Evolutionary conservation across 1,140 invertebrate genomes (phyloP).

Genomic region (Achroia grisella): DNA sequence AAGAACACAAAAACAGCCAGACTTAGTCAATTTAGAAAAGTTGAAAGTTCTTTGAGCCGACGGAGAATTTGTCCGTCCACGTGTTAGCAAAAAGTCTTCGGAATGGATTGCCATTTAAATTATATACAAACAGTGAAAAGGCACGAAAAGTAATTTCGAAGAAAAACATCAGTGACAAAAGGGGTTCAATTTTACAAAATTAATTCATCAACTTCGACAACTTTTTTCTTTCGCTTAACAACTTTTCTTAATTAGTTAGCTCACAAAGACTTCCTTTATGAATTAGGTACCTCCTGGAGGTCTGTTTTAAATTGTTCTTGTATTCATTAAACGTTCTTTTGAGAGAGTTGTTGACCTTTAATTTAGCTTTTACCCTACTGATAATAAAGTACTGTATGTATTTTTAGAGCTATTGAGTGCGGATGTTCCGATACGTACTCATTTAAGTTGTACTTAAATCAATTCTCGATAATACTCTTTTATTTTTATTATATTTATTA

Average conservation of each 20-base stretch:
- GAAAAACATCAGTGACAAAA: slow-evolving; percentile 28
- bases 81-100: background rate
- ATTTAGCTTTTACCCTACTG: background rate
- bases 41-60: no score
- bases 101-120: background rate
- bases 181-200: slow-evolving; percentile 30
- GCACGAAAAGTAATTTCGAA: slow-evolving; percentile 7
- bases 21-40: no score
- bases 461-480: no score
- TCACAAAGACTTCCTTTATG: slow-evolving; percentile 27
- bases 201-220: slow-evolving; percentile 38
- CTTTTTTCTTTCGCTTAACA: slow-evolving; percentile 33
- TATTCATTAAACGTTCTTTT: slow-evolving; percentile 22
- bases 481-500: no score
- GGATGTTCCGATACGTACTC: no score
- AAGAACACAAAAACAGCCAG: no score
- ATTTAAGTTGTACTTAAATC: no score
- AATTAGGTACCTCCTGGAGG: slow-evolving; percentile 4
- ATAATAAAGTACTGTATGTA: no score
- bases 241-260: slow-evolving; percentile 45
- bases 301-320: slow-evolving; percentile 31
- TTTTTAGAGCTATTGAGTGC: no score
- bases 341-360: background rate
- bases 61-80: no score
- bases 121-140: background rate